A percentile compares a stretch with the other conserved stretches of the same genome.
phyloP scores from a whole-genome alignment of 2,113 vertebrate genomes.

The Vulpes ferrilata region DNA sequence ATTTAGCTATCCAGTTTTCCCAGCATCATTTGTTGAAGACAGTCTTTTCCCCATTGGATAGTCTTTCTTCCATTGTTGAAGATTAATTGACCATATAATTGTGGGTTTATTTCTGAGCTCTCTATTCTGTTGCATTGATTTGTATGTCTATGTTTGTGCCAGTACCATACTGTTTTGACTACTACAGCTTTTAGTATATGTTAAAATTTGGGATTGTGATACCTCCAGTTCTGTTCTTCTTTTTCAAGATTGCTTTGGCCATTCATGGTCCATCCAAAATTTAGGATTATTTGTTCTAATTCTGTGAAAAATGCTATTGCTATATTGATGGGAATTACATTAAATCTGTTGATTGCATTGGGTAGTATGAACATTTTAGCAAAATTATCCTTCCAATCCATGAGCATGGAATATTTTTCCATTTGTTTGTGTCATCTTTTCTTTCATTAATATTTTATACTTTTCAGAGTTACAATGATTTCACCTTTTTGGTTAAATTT shows the following conservation, averaged over 20 bases:
- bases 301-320: neutral
- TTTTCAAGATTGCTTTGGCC: neutral
- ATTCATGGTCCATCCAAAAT: neutral
- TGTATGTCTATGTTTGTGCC: neutral
- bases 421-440: neutral
- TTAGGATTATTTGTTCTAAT: neutral
- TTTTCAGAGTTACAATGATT: no score
- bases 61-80: neutral
- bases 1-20: neutral
- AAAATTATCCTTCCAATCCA: neutral
- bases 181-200: neutral
- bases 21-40: neutral
- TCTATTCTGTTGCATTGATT: neutral
- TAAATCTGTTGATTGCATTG: neutral
- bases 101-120: neutral
- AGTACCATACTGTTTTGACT: neutral
- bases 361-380: neutral
- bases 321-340: neutral
- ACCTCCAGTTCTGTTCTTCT: neutral
- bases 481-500: no score
- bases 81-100: neutral
- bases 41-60: neutral
- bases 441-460: neutral
- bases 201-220: no score
- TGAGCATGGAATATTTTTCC: neutral